Evolutionary conservation across 1,140 invertebrate species (phyloP).

Genomic region (Panonychus citri): DNA sequence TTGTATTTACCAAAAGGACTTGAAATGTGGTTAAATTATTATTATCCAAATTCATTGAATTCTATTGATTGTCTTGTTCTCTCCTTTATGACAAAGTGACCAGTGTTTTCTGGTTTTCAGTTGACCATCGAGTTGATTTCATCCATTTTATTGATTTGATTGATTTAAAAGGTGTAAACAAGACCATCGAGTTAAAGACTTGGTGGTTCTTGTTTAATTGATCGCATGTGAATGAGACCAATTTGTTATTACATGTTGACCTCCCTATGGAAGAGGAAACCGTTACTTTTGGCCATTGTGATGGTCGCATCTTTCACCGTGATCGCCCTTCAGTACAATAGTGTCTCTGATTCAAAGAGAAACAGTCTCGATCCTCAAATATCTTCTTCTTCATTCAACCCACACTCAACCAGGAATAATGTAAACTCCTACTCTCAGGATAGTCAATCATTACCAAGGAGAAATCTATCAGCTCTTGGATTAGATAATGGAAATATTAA

Average conservation of each 20-base stretch:
- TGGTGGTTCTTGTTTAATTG: too few species aligned
- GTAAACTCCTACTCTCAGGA: background rate
- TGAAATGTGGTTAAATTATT: too few species aligned
- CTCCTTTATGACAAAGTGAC: too few species aligned
- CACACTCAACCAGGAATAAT: slow-evolving; percentile 5
- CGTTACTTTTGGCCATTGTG: slow-evolving; percentile 12
- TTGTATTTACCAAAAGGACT: too few species aligned
- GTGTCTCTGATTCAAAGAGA: background rate
- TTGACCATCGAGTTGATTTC: too few species aligned
- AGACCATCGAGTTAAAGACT: too few species aligned
- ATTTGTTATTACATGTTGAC: background rate
- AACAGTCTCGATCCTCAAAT: background rate
- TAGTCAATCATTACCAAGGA: slow-evolving; percentile 8
- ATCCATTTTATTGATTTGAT: too few species aligned
- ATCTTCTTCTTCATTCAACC: background rate
- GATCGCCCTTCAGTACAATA: slow-evolving; percentile 13
- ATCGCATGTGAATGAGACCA: background rate
- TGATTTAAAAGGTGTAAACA: too few species aligned
- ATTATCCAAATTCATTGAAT: too few species aligned
- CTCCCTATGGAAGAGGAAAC: slow-evolving; percentile 14
- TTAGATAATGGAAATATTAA: background rate
- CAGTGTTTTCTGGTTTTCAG: too few species aligned
- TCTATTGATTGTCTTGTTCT: too few species aligned
- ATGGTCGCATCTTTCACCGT: slow-evolving; percentile 11
- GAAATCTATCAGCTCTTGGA: slow-evolving; percentile 12